Evolutionary conservation across 2,113 vertebrate genomes (phyloP).

Genomic region (Cololabis saira): DNA sequence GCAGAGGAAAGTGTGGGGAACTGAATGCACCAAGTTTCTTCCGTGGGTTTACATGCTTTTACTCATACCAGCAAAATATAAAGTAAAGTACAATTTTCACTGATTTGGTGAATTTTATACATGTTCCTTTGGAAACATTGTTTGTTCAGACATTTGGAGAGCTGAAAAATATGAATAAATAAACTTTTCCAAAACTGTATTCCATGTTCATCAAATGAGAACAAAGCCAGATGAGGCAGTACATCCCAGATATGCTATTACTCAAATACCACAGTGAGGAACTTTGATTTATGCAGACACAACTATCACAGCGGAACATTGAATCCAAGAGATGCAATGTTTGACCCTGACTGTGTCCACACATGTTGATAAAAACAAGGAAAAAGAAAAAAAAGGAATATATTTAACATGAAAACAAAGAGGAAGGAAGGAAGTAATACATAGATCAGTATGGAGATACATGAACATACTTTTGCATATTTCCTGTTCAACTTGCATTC

Average conservation of each 20-base stretch:
- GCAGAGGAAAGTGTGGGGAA: slow-evolving; percentile 41
- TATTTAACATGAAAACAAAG: slow-evolving; percentile 4
- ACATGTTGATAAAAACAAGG: slow-evolving; percentile 7
- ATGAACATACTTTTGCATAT: slow-evolving; percentile 23
- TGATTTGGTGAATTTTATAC: slow-evolving; percentile 37
- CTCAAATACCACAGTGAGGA: slow-evolving; percentile 10
- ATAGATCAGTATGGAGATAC: slow-evolving; percentile 10
- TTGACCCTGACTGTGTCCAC: slow-evolving; percentile 18
- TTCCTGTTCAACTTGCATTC: slow-evolving; percentile 29
- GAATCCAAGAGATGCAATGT: slow-evolving; percentile 18
- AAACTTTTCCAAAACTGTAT: not conserved
- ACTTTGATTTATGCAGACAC: slow-evolving; percentile 11
- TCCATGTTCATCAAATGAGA: not conserved
- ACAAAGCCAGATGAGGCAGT: slow-evolving; percentile 22
- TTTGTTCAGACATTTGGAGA: slow-evolving; percentile 15
- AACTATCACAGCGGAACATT: slow-evolving; percentile 12
- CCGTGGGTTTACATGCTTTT: slow-evolving; percentile 21
- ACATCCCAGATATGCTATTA: slow-evolving; percentile 14
- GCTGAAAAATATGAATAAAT: slow-evolving; percentile 4
- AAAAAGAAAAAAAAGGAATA: not conserved
- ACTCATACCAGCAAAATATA: slow-evolving; percentile 19
- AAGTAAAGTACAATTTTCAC: slow-evolving; percentile 18
- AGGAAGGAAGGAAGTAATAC: not conserved
- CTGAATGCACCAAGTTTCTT: slow-evolving; percentile 18
- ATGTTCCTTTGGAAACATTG: slow-evolving; percentile 43